A percentile compares a stretch with the other conserved stretches of the same genome.
Evolutionary conservation across 2,888 invertebrate genomes (phyloP).

Genomic region (Rhopalosiphum nymphaeae): DNA sequence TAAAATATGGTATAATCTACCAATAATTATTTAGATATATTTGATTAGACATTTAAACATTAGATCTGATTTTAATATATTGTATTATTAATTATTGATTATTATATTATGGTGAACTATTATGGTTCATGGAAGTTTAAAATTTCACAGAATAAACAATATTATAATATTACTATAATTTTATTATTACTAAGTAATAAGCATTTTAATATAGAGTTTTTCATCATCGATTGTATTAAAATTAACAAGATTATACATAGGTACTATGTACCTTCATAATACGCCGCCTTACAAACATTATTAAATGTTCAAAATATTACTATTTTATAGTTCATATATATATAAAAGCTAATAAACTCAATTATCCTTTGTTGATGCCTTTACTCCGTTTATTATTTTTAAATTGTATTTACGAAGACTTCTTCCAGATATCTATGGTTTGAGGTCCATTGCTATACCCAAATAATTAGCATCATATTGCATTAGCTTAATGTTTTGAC

Average conservation of each 20-base stretch:
- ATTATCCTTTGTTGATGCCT: neutral
- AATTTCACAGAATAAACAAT: neutral
- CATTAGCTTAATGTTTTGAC: neutral
- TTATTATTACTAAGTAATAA: neutral
- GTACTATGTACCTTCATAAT: neutral
- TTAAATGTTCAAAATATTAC: neutral
- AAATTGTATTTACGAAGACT: neutral
- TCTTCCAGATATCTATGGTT: neutral
- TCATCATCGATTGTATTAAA: neutral
- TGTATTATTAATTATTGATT: neutral
- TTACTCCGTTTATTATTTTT: neutral
- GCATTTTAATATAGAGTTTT: neutral
- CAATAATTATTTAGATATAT: neutral
- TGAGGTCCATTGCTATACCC: neutral
- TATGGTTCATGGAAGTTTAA: neutral
- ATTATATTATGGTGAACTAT: neutral
- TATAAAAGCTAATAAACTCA: neutral
- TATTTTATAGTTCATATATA: neutral
- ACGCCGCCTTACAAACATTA: neutral
- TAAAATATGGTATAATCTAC: neutral
- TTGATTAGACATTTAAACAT: neutral
- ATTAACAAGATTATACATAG: neutral
- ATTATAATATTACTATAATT: neutral
- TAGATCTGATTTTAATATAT: neutral
- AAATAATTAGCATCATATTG: neutral